These are phyloP conservation scores for Morphnarchus princeps DNA, from an alignment of 2,113 vertebrate genomes.

Conservation along the genomic window DNA sequence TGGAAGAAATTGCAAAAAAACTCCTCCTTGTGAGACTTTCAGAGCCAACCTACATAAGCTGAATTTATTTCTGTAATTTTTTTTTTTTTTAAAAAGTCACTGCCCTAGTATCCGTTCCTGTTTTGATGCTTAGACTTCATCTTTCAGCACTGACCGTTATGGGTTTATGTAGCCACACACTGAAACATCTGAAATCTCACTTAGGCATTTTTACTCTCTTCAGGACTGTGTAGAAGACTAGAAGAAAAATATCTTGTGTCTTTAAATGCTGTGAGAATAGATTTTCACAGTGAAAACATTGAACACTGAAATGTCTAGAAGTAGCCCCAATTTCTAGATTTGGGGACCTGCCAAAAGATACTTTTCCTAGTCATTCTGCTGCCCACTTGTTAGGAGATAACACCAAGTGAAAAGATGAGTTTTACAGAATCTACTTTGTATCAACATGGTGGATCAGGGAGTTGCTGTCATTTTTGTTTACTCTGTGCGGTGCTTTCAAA, in stretches of 20 bases:
- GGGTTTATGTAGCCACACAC: neutral
- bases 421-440: neutral
- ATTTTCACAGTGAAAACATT: neutral
- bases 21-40: neutral
- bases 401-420: neutral
- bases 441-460: neutral
- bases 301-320: neutral
- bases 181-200: neutral
- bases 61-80: neutral
- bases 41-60: neutral
- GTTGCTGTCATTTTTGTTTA: neutral
- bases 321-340: neutral
- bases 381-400: neutral
- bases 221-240: neutral
- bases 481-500: neutral
- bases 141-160: neutral
- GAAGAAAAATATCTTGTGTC: neutral
- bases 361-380: neutral
- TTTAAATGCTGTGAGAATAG: neutral
- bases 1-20: neutral
- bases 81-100: rapidly evolving
- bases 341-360: neutral
- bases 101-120: neutral
- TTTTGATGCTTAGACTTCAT: neutral
- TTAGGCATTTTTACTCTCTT: neutral